Conservation (phyloP, 2,113 vertebrate species). For the Forbesichthys papilliferus region DNA sequence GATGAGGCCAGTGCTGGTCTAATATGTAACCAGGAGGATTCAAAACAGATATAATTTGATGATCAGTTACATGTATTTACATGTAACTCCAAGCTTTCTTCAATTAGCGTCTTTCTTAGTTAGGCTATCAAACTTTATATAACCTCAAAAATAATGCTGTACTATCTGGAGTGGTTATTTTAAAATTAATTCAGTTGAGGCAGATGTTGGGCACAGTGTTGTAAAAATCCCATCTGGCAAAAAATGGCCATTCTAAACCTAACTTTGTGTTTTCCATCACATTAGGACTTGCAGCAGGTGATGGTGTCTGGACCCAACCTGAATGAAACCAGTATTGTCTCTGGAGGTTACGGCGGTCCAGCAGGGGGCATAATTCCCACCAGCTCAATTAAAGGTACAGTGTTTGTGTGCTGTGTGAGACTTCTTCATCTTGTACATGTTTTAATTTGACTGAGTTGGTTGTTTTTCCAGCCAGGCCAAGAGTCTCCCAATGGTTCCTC, state of each 20-base stretch:
- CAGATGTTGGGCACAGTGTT: neutral
- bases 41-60: too few species aligned
- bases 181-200: neutral
- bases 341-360: slow-evolving; percentile 93
- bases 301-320: slow-evolving; percentile 98
- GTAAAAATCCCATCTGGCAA: neutral
- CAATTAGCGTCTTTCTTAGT: too few species aligned
- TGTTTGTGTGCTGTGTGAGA: too few species aligned
- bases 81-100: too few species aligned
- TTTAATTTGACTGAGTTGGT: neutral
- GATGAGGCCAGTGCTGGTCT: neutral
- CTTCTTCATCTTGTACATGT: neutral
- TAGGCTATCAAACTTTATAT: too few species aligned
- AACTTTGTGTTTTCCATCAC: neutral
- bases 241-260: too few species aligned
- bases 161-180: neutral
- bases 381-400: slow-evolving; percentile 83
- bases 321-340: slow-evolving; percentile 98
- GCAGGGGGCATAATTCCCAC: slow-evolving; percentile 93
- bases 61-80: too few species aligned
- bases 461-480: neutral
- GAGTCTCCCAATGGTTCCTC: neutral
- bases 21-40: too few species aligned
- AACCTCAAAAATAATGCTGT: too few species aligned
- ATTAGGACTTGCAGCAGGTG: slow-evolving; percentile 94